Evolutionary conservation across 2,113 vertebrate genomes (phyloP).

Genomic region (Coryphaenoides rupestris): DNA sequence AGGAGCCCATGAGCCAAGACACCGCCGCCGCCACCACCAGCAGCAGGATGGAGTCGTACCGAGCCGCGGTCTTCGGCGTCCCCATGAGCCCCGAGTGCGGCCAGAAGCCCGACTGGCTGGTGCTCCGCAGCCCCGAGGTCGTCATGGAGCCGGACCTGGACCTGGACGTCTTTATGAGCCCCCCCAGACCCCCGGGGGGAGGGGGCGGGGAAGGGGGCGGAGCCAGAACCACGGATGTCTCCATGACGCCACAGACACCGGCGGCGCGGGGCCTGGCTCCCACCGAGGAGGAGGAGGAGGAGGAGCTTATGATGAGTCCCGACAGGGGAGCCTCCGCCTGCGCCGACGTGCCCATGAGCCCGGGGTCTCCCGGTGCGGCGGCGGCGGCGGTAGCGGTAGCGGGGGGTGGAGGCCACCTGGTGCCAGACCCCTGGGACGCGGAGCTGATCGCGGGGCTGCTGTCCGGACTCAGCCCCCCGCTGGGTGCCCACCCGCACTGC

Average conservation of each 20-base stretch:
- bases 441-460: constrained; percentile 75
- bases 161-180: constrained; percentile 56
- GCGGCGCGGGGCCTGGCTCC: not conserved
- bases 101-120: constrained; percentile 21
- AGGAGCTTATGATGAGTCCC: constrained; percentile 40
- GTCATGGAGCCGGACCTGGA: constrained; percentile 28
- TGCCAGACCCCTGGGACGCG: constrained; percentile 86
- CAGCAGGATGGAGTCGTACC: too few species aligned
- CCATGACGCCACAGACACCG: constrained; percentile 37
- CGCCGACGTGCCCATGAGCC: constrained; percentile 21
- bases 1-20: not conserved
- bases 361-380: not conserved
- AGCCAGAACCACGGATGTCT: constrained; percentile 16
- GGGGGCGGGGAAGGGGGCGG: fast-evolving
- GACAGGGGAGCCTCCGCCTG: not conserved
- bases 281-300: not conserved
- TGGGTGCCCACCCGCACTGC: constrained; percentile 69
- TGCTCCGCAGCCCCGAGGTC: constrained; percentile 21
- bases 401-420: constrained; percentile 38
- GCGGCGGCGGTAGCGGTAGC: too few species aligned
- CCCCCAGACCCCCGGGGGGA: fast-evolving
- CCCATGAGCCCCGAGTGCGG: constrained; percentile 51
- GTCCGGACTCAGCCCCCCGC: constrained; percentile 67
- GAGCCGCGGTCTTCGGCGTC: not conserved
- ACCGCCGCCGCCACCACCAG: too few species aligned